Conservation (phyloP, 2,113 vertebrate species). For the Brienomyrus brachyistius region DNA sequence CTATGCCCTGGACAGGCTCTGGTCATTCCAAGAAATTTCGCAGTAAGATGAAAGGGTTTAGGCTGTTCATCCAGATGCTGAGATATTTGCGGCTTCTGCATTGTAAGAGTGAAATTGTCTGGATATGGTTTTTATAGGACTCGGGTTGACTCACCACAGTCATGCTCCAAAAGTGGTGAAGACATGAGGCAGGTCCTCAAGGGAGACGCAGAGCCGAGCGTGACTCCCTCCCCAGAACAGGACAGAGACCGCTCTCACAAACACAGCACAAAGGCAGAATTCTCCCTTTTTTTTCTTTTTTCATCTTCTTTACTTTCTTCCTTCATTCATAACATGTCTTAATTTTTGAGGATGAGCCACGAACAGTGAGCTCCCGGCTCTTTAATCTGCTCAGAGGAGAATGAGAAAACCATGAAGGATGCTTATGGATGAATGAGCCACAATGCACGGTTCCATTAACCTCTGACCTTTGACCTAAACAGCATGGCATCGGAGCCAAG, state of each 20-base stretch:
- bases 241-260: neutral
- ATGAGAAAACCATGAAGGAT: neutral
- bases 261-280: neutral
- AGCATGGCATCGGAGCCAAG: neutral
- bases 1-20: neutral
- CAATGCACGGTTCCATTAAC: slow-evolving; percentile 1
- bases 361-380: neutral
- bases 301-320: neutral
- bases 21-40: neutral
- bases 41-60: neutral
- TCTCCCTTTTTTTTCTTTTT: neutral
- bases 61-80: neutral
- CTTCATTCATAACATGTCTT: neutral
- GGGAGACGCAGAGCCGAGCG: neutral
- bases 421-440: slow-evolving; percentile 1
- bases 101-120: neutral
- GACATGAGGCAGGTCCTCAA: neutral
- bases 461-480: slow-evolving; percentile 9
- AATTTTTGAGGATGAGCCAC: neutral
- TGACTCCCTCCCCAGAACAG: neutral
- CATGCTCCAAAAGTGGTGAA: neutral
- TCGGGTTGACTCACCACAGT: neutral
- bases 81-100: neutral
- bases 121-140: neutral
- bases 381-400: neutral